Evolutionary conservation across 30 jellyfish, hydroid and myxozoan species (phyloP), one percentile per base, ranked within the genome.

Genomic region (Clytia hemisphaerica): DNA sequence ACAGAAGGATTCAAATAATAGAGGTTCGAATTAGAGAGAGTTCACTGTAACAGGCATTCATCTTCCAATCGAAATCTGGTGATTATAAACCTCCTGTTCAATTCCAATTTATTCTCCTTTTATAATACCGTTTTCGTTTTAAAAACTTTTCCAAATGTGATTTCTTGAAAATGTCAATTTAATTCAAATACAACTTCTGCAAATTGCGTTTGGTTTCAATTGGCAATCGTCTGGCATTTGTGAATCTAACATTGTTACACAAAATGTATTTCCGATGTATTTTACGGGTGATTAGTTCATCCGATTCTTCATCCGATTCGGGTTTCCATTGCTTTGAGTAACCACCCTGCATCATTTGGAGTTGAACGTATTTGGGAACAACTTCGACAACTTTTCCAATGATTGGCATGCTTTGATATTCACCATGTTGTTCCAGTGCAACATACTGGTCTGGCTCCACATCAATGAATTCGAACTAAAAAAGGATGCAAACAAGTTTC

Each of bases 271-370:
- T 25, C 19, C 32, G 67, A 6, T 0, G 61, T 3, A 65, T 0
- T 18, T 44, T 26, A 28, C 15, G n/a, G 16, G 25, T 37, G 19
- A 57, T 67, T 33, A 35, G 72, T 16, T 65, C 37, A 4, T 44
- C 34, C n/a, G n/a, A n/a, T n/a, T n/a, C n/a, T 2, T 65, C 27
- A 16, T 48, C 40, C 15, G 33, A 21, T 22, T 0, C 24, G 38
- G 44, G 37, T 44, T 34, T 32, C 78, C 78, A 65, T n/a, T 18
- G 15, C 10, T 22, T 28, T 4, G 71, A 9, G 25, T 33, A 22
- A 7, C 68, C 26, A 12, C 70, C 78, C 44, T 65, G 68, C 78
- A 67, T 35, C 4, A 37, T 6, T 48, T 65, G 68, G 25, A 65
- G 38, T 14, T 35, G 37, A 7, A 65, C 18, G 21, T 45, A 31